A percentile compares a stretch with the other conserved stretches of the same genome.
Conservation (phyloP, 64 coral and sea anemone species). For the Acropora yongei region DNA sequence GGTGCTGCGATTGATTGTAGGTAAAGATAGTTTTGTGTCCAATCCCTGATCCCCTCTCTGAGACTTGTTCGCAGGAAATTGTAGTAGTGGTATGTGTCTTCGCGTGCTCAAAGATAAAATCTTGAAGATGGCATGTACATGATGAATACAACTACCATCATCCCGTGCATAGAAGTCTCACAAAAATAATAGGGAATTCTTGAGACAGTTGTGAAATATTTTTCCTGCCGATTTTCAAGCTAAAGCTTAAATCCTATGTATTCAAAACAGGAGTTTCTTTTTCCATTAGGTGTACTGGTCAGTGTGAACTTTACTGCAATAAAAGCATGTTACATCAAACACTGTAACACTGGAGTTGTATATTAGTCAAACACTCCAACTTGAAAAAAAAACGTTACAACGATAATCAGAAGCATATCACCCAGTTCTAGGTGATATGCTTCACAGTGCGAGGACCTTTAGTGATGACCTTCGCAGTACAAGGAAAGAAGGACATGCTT, state of each 20-base stretch:
- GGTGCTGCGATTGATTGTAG: neutral
- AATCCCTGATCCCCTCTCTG: too few relatives aligned
- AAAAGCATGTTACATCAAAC: neutral
- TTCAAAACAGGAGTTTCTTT: conserved; percentile 3
- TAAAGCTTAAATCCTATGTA: conserved; percentile 5
- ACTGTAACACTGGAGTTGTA: neutral
- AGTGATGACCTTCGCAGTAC: too few relatives aligned
- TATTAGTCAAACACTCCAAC: neutral
- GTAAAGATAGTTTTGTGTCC: conserved; percentile 11
- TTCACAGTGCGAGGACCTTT: too few relatives aligned
- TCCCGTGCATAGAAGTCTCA: neutral
- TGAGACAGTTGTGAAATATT: conserved; percentile 1
- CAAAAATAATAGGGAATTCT: neutral
- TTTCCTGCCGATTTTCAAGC: neutral
- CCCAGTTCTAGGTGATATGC: neutral
- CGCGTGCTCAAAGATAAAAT: neutral
- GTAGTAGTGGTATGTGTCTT: neutral
- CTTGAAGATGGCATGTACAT: conserved; percentile 1
- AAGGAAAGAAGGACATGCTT: too few relatives aligned
- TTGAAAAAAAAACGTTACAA: neutral
- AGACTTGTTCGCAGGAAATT: too few relatives aligned
- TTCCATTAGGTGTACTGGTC: neutral
- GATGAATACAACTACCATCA: neutral
- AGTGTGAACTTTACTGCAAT: neutral
- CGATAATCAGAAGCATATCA: neutral